A percentile compares a stretch with the other conserved stretches of the same genome.
Evolutionary conservation across 2,797 vertebrate species (phyloP).

Genomic region (Thamnophis elegans): DNA sequence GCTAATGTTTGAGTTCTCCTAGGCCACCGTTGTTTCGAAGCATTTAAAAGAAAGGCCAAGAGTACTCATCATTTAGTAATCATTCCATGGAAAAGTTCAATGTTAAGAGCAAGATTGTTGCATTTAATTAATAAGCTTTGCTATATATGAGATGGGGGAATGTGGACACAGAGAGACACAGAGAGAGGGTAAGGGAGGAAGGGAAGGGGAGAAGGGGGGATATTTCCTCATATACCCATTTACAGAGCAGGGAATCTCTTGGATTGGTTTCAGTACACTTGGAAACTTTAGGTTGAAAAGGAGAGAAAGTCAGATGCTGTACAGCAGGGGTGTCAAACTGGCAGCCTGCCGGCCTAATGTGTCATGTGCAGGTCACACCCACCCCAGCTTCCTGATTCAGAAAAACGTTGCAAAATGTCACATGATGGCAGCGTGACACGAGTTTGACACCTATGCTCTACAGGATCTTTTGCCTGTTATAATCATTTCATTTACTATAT

Average conservation of each 20-base stretch:
- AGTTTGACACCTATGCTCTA: not conserved
- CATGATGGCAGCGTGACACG: too few species aligned
- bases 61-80: not conserved
- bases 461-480: not conserved
- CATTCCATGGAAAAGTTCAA: not conserved
- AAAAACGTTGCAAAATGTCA: too few species aligned
- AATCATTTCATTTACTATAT: not conserved
- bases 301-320: not conserved
- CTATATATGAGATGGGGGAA: not conserved
- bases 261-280: not conserved
- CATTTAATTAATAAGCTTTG: not conserved
- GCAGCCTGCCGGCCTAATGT: too few species aligned
- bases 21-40: not conserved
- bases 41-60: not conserved
- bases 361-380: too few species aligned
- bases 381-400: too few species aligned
- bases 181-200: not conserved
- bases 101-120: not conserved
- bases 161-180: not conserved
- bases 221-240: not conserved
- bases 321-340: too few species aligned
- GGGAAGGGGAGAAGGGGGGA: not conserved
- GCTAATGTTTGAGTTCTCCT: not conserved
- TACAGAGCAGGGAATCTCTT: not conserved
- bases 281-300: not conserved